phyloP scores from a whole-genome alignment of 1,140 invertebrate genomes.

The Bombus cullumanus region DNA sequence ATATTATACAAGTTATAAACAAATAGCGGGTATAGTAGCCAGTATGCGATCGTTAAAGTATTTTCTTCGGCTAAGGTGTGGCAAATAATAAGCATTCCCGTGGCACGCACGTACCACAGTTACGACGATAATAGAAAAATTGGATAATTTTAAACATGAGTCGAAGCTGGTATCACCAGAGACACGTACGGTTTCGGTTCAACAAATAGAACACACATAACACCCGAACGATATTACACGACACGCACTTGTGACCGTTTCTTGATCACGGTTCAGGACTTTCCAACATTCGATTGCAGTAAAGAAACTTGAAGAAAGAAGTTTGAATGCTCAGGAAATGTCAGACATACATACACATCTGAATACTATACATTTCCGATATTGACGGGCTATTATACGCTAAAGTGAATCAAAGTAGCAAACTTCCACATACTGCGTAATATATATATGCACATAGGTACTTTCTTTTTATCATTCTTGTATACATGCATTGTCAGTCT shows the following conservation, averaged over 20 bases:
- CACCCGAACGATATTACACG: background rate
- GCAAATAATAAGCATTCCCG: constrained; percentile 39
- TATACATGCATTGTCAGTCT: no score
- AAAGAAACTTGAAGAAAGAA: no score
- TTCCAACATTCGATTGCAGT: constrained; percentile 5
- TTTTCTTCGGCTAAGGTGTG: constrained; percentile 37
- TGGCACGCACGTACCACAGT: constrained; percentile 18
- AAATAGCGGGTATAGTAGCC: background rate
- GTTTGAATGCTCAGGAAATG: background rate
- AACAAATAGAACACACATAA: constrained; percentile 40
- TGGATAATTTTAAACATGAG: constrained; percentile 58
- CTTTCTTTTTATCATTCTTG: no score
- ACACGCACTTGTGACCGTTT: constrained; percentile 24
- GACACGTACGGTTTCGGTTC: constrained; percentile 48
- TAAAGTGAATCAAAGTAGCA: no score
- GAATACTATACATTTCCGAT: no score
- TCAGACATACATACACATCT: background rate
- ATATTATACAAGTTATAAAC: background rate
- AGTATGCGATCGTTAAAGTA: constrained; percentile 29
- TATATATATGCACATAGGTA: no score
- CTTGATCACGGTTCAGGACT: constrained; percentile 2
- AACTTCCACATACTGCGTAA: no score
- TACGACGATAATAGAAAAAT: constrained; percentile 52
- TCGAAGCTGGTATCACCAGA: constrained; percentile 47
- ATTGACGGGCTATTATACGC: no score